These are phyloP conservation scores for Yponomeuta cagnagella DNA, from an alignment of 2,888 invertebrate species.

Conservation along the genomic window DNA sequence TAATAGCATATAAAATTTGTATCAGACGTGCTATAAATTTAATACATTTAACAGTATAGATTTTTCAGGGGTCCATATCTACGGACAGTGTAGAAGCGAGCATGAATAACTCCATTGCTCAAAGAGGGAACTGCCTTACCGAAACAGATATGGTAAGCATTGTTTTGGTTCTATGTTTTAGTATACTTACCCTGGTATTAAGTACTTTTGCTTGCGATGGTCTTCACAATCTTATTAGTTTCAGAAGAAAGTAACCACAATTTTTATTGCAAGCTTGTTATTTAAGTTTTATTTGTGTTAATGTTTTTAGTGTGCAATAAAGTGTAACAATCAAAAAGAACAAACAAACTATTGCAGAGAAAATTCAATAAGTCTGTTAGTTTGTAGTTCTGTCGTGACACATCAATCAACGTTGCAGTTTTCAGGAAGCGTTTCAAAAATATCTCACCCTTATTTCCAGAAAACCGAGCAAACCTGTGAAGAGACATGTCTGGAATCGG, in stretches of 20 bases:
- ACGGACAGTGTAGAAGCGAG: conserved; percentile 55
- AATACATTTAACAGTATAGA: too few species aligned
- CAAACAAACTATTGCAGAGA: too few species aligned
- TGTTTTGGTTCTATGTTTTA: background rate
- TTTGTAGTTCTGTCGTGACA: background rate
- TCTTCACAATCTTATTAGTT: too few species aligned
- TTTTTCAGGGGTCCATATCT: conserved; percentile 57
- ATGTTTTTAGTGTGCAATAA: too few species aligned
- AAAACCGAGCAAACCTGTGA: conserved; percentile 38
- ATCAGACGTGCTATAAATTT: too few species aligned
- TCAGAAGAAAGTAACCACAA: too few species aligned
- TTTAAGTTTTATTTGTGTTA: too few species aligned
- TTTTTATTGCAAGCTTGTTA: too few species aligned
- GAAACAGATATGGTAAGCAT: background rate
- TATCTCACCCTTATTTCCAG: conserved; percentile 18
- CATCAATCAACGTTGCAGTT: background rate
- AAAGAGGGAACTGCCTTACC: background rate
- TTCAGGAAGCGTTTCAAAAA: background rate
- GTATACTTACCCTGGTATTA: background rate
- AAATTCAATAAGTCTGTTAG: too few species aligned
- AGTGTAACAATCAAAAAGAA: too few species aligned
- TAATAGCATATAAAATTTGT: too few species aligned
- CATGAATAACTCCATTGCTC: conserved; percentile 15
- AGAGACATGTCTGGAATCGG: conserved; percentile 58
- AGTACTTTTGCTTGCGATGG: too few species aligned